Evolutionary conservation across 2,797 vertebrate species (phyloP).

Genomic region (Myiothlypis coronata): DNA sequence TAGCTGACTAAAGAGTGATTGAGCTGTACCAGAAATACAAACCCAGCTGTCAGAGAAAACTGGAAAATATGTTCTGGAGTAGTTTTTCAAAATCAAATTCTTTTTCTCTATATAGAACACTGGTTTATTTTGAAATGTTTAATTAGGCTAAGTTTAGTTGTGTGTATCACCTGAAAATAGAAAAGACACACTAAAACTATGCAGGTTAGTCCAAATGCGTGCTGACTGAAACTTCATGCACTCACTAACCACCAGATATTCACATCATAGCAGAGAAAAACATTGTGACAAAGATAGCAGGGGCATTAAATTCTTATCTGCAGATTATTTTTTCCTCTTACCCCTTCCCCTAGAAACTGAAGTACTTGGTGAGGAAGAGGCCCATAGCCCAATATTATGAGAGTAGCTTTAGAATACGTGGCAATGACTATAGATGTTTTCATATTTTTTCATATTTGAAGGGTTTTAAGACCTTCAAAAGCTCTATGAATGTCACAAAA

Average conservation of each 20-base stretch:
- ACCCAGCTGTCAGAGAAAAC: constrained; percentile 28
- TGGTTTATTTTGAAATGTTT: not conserved
- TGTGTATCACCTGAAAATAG: not conserved
- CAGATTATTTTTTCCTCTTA: not conserved
- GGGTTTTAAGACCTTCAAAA: not conserved
- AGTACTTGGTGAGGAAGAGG: not conserved
- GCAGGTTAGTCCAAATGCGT: not conserved
- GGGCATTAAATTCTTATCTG: not conserved
- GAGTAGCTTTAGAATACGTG: not conserved
- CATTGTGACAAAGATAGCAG: not conserved
- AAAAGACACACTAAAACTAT: not conserved
- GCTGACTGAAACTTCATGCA: not conserved
- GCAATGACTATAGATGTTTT: not conserved
- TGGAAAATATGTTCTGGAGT: constrained; percentile 32
- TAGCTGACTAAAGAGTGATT: constrained; percentile 45
- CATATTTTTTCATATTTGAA: not conserved
- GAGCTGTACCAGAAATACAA: constrained; percentile 46
- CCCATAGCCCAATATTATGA: not conserved
- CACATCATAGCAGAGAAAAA: not conserved
- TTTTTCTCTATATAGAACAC: not conserved
- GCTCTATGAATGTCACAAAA: not conserved
- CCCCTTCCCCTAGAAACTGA: not conserved
- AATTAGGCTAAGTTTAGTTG: not conserved
- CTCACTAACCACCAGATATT: not conserved
- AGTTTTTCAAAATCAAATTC: not conserved